Evolutionary conservation across 1,140 invertebrate species (phyloP).

Genomic region (Myzus persicae): DNA sequence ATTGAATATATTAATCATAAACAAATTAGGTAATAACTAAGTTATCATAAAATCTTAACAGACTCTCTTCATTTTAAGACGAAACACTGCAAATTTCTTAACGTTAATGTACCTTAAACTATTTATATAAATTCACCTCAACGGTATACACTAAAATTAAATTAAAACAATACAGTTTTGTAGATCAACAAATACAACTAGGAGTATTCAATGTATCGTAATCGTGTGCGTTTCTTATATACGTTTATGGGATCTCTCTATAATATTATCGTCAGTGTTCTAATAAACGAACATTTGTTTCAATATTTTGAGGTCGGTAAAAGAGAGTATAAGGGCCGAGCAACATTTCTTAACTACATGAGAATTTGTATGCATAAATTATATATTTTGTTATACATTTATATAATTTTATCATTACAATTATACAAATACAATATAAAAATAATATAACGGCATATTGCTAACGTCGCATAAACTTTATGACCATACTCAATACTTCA

Average conservation of each 20-base stretch:
- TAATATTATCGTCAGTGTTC: neutral
- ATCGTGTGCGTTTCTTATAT: neutral
- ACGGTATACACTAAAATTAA: neutral
- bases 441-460: conserved; percentile 22
- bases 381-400: neutral
- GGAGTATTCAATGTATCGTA: neutral
- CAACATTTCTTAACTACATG: conserved; percentile 8
- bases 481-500: neutral
- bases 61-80: neutral
- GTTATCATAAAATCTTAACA: neutral
- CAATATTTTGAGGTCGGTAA: neutral
- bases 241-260: neutral
- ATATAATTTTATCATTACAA: neutral
- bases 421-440: conserved; percentile 28
- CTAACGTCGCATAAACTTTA: neutral
- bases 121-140: neutral
- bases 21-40: conserved; percentile 32
- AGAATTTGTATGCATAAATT: neutral
- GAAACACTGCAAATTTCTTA: conserved; percentile 7
- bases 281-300: neutral
- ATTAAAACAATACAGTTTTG: neutral
- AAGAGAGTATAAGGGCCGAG: neutral
- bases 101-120: neutral
- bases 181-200: conserved; percentile 26
- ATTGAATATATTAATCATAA: conserved; percentile 50